Conservation (phyloP, 2,113 vertebrate species). For the Phalacrocorax brasilianus region DNA sequence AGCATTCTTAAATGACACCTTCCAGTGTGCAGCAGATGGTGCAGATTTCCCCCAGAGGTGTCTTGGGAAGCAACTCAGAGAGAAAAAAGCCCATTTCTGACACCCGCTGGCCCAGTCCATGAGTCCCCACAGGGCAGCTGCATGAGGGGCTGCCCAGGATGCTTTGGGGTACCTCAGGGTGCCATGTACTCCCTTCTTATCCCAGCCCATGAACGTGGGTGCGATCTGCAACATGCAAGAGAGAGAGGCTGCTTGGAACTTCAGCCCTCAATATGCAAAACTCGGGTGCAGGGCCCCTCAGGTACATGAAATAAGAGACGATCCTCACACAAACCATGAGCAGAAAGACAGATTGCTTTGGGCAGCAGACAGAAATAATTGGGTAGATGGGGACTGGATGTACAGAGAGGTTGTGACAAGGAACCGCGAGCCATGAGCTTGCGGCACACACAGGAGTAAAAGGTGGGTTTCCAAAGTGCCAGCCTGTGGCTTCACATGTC, state of each 20-base stretch:
- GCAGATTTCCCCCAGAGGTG: neutral
- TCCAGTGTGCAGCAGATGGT: neutral
- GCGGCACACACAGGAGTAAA: neutral
- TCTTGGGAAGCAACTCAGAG: neutral
- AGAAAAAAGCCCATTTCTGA: neutral
- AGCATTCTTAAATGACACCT: neutral
- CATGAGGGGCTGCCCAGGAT: neutral
- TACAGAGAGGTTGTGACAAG: neutral
- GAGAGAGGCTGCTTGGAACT: neutral
- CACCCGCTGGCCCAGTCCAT: rapidly evolving
- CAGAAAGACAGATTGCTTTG: neutral
- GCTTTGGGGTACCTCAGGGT: rapidly evolving
- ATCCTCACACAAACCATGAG: rapidly evolving
- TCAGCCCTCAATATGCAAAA: rapidly evolving
- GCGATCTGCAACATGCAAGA: rapidly evolving
- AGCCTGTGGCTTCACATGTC: rapidly evolving
- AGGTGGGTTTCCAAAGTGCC: neutral
- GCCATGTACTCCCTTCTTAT: neutral
- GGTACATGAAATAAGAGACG: neutral
- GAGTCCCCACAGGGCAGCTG: rapidly evolving
- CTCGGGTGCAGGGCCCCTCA: rapidly evolving
- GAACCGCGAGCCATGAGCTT: neutral
- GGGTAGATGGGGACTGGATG: neutral
- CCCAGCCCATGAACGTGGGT: rapidly evolving
- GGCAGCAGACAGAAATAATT: neutral